phyloP scores from a whole-genome alignment of 2,888 invertebrate species.

The Mythimna pallens region DNA sequence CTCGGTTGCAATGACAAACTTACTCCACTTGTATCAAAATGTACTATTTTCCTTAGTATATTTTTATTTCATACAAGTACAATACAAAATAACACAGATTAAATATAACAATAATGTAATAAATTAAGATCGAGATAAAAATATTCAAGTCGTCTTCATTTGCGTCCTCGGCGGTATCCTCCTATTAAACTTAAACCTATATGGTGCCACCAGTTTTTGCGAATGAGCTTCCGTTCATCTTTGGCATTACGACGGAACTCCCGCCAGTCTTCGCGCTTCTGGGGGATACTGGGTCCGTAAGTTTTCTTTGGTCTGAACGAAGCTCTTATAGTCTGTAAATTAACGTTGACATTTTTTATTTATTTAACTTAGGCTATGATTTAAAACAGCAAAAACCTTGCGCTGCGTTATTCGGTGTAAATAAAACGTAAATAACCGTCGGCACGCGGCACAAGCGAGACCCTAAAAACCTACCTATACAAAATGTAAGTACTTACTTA shows the following conservation, averaged over 20 bases:
- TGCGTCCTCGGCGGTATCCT: conserved; percentile 75
- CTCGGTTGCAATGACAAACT: too few relatives aligned
- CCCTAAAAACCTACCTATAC: too few relatives aligned
- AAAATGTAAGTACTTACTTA: too few relatives aligned
- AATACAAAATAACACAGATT: background rate
- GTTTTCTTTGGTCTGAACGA: conserved; percentile 85
- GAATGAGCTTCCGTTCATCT: conserved; percentile 75
- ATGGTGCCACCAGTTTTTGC: conserved; percentile 83
- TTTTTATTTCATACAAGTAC: background rate
- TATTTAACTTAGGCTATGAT: background rate
- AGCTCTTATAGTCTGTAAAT: conserved; percentile 81
- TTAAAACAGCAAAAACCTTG: too few relatives aligned
- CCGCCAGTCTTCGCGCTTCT: conserved; percentile 90
- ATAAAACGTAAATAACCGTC: too few relatives aligned
- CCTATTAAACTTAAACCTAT: conserved; percentile 78
- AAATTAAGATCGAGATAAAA: conserved; percentile 49
- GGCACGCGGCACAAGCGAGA: too few relatives aligned
- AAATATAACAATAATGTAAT: conserved; percentile 2
- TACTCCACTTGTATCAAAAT: too few relatives aligned
- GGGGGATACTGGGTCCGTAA: conserved; percentile 89
- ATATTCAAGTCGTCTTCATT: conserved; percentile 39
- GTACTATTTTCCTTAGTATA: background rate
- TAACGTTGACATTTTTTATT: background rate
- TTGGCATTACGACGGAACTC: conserved; percentile 89
- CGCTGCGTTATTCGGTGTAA: too few relatives aligned